Base-by-base conservation (phyloP, 2,888 invertebrate species). In the Ganaspis brasiliensis region DNA sequence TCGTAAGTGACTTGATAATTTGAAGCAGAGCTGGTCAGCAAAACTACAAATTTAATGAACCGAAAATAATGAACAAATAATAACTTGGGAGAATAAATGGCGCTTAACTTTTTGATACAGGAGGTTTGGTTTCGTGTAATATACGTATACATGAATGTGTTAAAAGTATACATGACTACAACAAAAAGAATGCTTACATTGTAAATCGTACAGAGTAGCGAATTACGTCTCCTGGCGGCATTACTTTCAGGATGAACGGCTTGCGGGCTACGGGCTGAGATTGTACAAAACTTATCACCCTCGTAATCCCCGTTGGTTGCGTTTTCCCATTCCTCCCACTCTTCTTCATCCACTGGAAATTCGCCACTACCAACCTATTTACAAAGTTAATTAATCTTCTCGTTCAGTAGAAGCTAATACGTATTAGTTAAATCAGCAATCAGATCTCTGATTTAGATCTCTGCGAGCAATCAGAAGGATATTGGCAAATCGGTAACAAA, bases 351-450 rank as follows among this genome's bases (percentile, higher is more conserved):
- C 5, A 96, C 95, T 2, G 85, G 83, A 76, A 96, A 96, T 90
- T 97, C 97, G 0, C 97, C 97, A 77, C 96, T 97, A 10, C 97
- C 97, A 24, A 96, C 94, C 95, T 95, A 56, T 55, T 72, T 74
- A 55, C 74, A 14, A 75, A 72, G 31, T 63, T 72, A 63, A 74
- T 75, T 37, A 75, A 45, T 55, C 31, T 73, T 37, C 72, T 12
- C 21, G 6, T 24, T 14, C 40, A 24, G 12, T n/a, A 71, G 49
- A 24, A 71, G 16, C n/a, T 71, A 37, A 21, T 9, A 19, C 10
- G 16, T 75, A 72, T 75, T 26, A 52, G 57, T 31, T 49, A 76
- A 52, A 73, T 31, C 26, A 52, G 52, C 52, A 31, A 71, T 71
- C 52, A 16, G 19, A 52, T 49, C 37, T 63, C 16, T 67, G 19